phyloP scores from a whole-genome alignment of 2,113 vertebrate genomes.

The Dicrurus megarhynchus region DNA sequence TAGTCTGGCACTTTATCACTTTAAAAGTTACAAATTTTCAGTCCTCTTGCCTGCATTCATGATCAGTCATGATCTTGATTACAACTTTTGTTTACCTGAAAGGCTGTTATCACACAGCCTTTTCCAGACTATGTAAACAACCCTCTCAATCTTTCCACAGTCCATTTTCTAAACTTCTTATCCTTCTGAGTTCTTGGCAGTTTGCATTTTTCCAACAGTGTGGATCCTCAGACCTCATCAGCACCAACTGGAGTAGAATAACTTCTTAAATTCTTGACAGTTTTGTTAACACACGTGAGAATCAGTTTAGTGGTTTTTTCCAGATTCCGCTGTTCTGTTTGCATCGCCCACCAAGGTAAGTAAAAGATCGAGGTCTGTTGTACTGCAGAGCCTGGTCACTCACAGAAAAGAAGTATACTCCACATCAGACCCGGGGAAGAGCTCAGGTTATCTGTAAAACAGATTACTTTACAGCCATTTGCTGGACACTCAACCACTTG shows the following conservation, averaged over 20 bases:
- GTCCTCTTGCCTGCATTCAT: not conserved
- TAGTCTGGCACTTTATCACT: not conserved
- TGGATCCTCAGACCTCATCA: not conserved
- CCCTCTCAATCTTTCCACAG: not conserved
- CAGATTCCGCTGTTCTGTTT: not conserved
- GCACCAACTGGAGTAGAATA: not conserved
- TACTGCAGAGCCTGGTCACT: not conserved
- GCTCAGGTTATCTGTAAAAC: not conserved
- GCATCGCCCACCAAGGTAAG: not conserved
- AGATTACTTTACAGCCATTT: not conserved
- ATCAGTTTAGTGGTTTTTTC: not conserved
- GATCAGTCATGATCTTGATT: not conserved
- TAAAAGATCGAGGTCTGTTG: not conserved
- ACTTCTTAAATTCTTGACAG: not conserved
- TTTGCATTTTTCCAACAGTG: not conserved
- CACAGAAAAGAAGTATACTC: fast-evolving
- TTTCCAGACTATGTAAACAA: not conserved
- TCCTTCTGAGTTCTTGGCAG: not conserved
- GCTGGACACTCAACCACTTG: not conserved
- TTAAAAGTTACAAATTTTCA: not conserved
- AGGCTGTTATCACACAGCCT: not conserved
- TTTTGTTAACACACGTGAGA: not conserved
- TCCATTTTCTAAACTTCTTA: not conserved
- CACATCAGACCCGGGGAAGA: not conserved
- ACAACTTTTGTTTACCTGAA: not conserved